phyloP scores from a whole-genome alignment of 2,888 invertebrate species.

The Eristalis tenax region DNA sequence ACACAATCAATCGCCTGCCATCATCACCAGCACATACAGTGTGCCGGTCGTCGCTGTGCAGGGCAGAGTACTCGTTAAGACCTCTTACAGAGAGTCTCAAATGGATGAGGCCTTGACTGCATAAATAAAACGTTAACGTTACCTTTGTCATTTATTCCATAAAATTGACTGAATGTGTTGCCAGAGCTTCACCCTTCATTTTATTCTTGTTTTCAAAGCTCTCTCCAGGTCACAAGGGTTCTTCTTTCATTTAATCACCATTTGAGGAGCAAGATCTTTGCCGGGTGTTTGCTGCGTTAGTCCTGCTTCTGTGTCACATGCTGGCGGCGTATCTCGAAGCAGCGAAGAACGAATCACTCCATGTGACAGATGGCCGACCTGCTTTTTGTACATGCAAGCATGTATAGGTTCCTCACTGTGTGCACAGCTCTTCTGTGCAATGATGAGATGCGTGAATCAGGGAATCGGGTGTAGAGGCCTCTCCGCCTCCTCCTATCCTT shows the following conservation, averaged over 20 bases:
- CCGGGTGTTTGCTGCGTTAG: constrained; percentile 26
- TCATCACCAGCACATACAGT: not conserved
- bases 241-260: constrained; percentile 66
- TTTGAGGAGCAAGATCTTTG: constrained; percentile 37
- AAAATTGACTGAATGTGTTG: constrained; percentile 52
- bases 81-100: constrained; percentile 19
- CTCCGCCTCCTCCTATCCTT: not conserved
- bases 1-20: not conserved
- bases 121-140: constrained; percentile 47
- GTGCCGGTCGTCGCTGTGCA: not conserved
- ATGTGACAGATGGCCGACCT: constrained; percentile 59
- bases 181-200: constrained; percentile 33
- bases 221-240: constrained; percentile 52
- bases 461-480: not conserved
- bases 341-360: constrained; percentile 49
- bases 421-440: constrained; percentile 31
- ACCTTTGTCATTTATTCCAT: constrained; percentile 56
- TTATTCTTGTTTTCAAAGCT: constrained; percentile 40
- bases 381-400: constrained; percentile 6
- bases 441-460: constrained; percentile 49
- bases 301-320: constrained; percentile 5
- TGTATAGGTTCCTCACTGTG: not conserved
- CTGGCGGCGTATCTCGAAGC: constrained; percentile 50
- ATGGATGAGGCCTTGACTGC: constrained; percentile 24
- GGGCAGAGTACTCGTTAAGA: not conserved